Base-by-base conservation (phyloP, 2,797 vertebrate species). In the Amblyraja radiata region DNA sequence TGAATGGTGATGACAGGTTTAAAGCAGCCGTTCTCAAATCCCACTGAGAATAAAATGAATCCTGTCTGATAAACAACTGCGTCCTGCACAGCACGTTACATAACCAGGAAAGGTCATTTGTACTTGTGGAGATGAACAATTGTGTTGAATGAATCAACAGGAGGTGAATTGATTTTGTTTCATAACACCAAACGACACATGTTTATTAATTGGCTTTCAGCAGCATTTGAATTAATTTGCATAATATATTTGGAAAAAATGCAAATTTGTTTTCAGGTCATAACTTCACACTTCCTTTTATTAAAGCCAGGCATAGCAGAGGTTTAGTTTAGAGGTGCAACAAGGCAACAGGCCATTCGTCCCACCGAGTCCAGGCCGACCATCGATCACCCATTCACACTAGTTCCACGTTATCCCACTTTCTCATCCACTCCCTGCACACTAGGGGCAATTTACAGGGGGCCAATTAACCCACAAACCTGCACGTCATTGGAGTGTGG, bases 171-270 rank as follows among this genome's bases (percentile, higher is more conserved):
- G 84, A 36, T 65, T 32, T 88, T 68, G 16, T 68, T 88, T 36
- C n/a, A 65, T 36, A 36, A 68, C 63, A 36, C 63, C 5, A 88
- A 88, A 63, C 16, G 14, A 14, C 63, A 32, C 32, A 36, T 68
- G 14, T 68, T 68, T 78, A 21, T 88, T 88, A 88, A n/a, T 88
- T 88, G 63, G 71, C 32, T 88, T 88, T 21, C 65, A 88, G 8
- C 63, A 21, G 7, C 2, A 68, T 88, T 68, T 18, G 63, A 68
- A 88, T 88, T 21, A 88, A 68, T 68, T 68, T 68, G 32, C 63
- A 21, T 68, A 65, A 68, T 36, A 68, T 21, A 36, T 54, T 84
- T 68, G 65, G 63, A 88, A 36, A 63, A 88, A 88, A 68, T 78
- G 16, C n/a, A 68, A 21, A 18, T 8, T 88, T 21, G 36, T 36